Evolutionary conservation across 1,140 invertebrate genomes (phyloP), one percentile per base, ranked within the genome.

Genomic region (Papilio machaon): DNA sequence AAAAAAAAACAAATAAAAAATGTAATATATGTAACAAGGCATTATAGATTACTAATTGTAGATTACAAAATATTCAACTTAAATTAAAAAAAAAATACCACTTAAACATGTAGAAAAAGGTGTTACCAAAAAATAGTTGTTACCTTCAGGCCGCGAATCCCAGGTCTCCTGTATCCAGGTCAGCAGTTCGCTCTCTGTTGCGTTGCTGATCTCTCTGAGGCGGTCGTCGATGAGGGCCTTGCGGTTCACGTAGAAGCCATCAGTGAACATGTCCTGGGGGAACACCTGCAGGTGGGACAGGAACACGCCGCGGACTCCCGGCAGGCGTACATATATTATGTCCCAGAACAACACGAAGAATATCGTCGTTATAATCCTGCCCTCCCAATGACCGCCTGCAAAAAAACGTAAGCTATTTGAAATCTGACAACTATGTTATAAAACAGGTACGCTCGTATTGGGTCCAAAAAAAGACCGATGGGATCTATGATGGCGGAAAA

Each of bases 261-360:
- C 86, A 2, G 95, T 95, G 85, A 95, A 95, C 52, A 98, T 86
- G 94, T 98, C 97, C 2, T 97, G 89, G 0, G 97, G 97, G 8
- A 94, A 95, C 15, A 94, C 87, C 91, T 98, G 97, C 89, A 96
- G 97, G 0, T 87, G 88, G 11, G 95, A 95, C 8, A 97, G 91
- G 89, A 97, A 98, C 7, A 96, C 94, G 87, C 97, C 97, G 0
- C 74, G 73, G 0, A 89, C 85, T 9, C 82, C 86, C 1, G 79
- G 84, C 11, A 96, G 94, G 60, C 96, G 89, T 3, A 93, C 90
- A 88, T 97, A 98, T 52, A 98, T 95, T 13, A 97, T 96, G 77
- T 98, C 96, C 97, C 97, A 98, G 90, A 98, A 97, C 2, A 97
- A 91, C 1, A 97, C 86, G n/a, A 91, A 93, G 90, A 97, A 97